Evolutionary conservation across 1,140 invertebrate genomes (phyloP).

Genomic region (Danaus plexippus): DNA sequence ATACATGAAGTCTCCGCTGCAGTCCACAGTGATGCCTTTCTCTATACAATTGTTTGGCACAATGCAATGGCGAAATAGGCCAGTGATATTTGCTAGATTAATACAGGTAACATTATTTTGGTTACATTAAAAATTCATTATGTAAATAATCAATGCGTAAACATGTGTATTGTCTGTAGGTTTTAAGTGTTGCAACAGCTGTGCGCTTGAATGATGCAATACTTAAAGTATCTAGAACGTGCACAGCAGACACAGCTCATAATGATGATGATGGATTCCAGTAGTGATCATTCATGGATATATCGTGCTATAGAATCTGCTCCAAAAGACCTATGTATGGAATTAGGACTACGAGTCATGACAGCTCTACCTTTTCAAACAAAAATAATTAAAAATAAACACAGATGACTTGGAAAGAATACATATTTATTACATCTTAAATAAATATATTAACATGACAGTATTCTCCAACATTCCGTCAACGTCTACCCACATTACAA

Average conservation of each 20-base stretch:
- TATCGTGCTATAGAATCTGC: too few relatives aligned
- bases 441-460: slow-evolving; percentile 58
- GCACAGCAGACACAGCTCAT: slow-evolving; percentile 1
- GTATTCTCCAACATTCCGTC: slow-evolving; percentile 53
- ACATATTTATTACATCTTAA: slow-evolving; percentile 61
- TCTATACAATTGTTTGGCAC: slow-evolving; percentile 51
- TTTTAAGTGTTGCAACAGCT: slow-evolving; percentile 9
- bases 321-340: too few relatives aligned
- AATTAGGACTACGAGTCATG: too few relatives aligned
- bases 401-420: slow-evolving; percentile 37
- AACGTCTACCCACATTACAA: slow-evolving; percentile 32
- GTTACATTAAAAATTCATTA: background rate
- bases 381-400: too few relatives aligned
- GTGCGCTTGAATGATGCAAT: slow-evolving; percentile 14
- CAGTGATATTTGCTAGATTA: slow-evolving; percentile 44
- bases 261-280: background rate
- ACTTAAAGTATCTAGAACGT: background rate
- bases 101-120: slow-evolving; percentile 35
- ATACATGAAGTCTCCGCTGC: slow-evolving; percentile 29
- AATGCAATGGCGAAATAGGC: slow-evolving; percentile 41
- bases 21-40: slow-evolving; percentile 36
- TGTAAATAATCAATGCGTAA: background rate
- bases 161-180: slow-evolving; percentile 9
- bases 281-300: background rate
- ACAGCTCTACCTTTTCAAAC: too few relatives aligned